Percentiles rank a stretch among this genome's conserved stretches.
Evolutionary conservation across 1,140 invertebrate genomes (phyloP).

Genomic region (Branchinecta lindahli): DNA sequence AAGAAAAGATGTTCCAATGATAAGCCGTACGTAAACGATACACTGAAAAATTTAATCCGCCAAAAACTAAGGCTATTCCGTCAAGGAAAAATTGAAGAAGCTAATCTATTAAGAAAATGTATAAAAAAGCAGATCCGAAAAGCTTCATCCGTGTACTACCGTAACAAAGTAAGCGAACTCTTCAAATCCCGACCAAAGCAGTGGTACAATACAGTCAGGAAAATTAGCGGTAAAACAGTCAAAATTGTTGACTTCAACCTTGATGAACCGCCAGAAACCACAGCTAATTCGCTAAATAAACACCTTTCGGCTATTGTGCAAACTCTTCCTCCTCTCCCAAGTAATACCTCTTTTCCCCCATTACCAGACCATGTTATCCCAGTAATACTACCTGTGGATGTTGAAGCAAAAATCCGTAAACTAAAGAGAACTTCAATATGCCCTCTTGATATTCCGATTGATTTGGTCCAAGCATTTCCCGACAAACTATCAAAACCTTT

Average conservation of each 20-base stretch:
- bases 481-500: background rate
- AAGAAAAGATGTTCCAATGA: slow-evolving; percentile 3
- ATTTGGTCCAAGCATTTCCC: background rate
- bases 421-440: background rate
- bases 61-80: slow-evolving; percentile 4
- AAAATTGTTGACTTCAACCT: background rate
- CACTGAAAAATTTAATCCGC: background rate
- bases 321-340: background rate
- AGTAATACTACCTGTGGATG: too few species aligned
- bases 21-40: slow-evolving; percentile 1
- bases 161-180: slow-evolving; percentile 10
- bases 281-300: slow-evolving; percentile 7
- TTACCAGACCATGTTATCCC: background rate
- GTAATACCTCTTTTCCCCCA: slow-evolving; percentile 1
- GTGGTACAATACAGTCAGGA: background rate
- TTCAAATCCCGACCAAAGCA: background rate
- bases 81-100: slow-evolving; percentile 7
- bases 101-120: slow-evolving; percentile 4
- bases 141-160: background rate
- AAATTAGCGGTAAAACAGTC: background rate
- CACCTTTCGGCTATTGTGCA: slow-evolving; percentile 1
- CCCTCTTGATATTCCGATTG: background rate
- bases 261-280: background rate
- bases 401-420: too few species aligned
- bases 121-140: background rate